A percentile compares a stretch with the other conserved stretches of the same genome.
These are phyloP conservation scores for Sinopyrophorus schimmeli DNA, from an alignment of 2,888 invertebrate species.

Conservation along the genomic window DNA sequence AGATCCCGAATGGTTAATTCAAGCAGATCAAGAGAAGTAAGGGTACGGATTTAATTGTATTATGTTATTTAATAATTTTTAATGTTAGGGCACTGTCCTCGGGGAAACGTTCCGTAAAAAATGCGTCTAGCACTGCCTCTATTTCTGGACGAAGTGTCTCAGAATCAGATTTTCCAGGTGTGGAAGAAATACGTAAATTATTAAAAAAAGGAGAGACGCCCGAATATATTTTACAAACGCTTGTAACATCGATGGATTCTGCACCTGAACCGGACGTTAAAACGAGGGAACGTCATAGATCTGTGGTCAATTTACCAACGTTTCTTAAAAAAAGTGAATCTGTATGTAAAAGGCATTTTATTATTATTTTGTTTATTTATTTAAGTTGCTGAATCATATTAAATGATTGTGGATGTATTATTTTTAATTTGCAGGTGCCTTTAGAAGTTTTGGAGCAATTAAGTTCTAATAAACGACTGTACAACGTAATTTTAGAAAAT, in stretches of 20 bases:
- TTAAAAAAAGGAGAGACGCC: slow-evolving; percentile 72
- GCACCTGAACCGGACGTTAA: slow-evolving; percentile 56
- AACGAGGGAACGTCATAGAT: slow-evolving; percentile 59
- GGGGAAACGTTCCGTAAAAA: slow-evolving; percentile 59
- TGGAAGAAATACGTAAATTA: slow-evolving; percentile 68
- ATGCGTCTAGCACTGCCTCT: slow-evolving; percentile 59
- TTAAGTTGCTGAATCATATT: slow-evolving; percentile 5
- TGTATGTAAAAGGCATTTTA: slow-evolving; percentile 54
- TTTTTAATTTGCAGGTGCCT: slow-evolving; percentile 60
- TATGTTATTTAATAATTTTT: no score
- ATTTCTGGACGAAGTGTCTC: slow-evolving; percentile 57
- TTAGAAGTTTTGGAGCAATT: slow-evolving; percentile 67
- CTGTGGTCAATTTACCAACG: slow-evolving; percentile 75
- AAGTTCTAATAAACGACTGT: slow-evolving; percentile 66
- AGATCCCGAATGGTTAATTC: slow-evolving; percentile 81
- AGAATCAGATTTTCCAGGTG: slow-evolving; percentile 60
- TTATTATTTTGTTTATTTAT: background rate
- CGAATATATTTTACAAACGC: slow-evolving; percentile 66
- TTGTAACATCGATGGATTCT: slow-evolving; percentile 62
- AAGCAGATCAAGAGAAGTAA: slow-evolving; percentile 59
- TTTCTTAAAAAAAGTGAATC: slow-evolving; percentile 71
- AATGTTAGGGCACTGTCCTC: slow-evolving; percentile 42
- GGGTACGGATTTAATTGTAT: no score
- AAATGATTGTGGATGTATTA: no score
- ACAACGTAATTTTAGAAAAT: slow-evolving; percentile 72